These are phyloP conservation scores for Crypturellus tataupa DNA, from an alignment of 2,797 vertebrate genomes.

Conservation along the genomic window DNA sequence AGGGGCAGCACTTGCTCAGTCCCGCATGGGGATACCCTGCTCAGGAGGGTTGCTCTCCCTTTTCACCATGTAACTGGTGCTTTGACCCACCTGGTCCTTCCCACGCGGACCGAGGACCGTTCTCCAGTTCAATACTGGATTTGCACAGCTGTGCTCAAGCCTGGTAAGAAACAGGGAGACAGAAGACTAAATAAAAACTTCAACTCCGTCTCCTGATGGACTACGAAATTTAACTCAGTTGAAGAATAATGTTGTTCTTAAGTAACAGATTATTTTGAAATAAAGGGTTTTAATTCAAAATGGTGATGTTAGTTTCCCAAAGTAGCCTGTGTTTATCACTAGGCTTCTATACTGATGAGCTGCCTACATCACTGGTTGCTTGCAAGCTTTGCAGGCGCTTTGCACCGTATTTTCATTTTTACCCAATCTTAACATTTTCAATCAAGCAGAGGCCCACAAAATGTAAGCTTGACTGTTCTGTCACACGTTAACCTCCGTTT, in stretches of 20 bases:
- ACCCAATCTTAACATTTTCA: background rate
- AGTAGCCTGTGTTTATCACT: background rate
- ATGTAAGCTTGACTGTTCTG: background rate
- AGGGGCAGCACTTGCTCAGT: background rate
- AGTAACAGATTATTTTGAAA: background rate
- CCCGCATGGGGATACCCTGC: background rate
- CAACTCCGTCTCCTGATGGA: background rate
- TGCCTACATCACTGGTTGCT: background rate
- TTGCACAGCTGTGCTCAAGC: background rate
- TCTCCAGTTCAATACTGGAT: background rate
- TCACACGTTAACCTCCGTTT: background rate
- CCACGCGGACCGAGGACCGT: background rate
- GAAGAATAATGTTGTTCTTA: background rate
- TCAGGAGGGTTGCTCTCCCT: background rate
- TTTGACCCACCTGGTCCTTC: background rate
- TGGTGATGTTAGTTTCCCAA: background rate
- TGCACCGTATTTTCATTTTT: background rate
- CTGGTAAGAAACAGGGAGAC: background rate
- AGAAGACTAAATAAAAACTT: background rate
- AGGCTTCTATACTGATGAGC: background rate
- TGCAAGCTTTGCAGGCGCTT: background rate
- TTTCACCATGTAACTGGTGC: background rate
- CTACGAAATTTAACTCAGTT: background rate
- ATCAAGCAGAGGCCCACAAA: rapidly evolving
- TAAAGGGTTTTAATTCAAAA: background rate